These are phyloP conservation scores for Brachionus rubens DNA, from an alignment of 1,140 invertebrate species.

Conservation along the genomic window DNA sequence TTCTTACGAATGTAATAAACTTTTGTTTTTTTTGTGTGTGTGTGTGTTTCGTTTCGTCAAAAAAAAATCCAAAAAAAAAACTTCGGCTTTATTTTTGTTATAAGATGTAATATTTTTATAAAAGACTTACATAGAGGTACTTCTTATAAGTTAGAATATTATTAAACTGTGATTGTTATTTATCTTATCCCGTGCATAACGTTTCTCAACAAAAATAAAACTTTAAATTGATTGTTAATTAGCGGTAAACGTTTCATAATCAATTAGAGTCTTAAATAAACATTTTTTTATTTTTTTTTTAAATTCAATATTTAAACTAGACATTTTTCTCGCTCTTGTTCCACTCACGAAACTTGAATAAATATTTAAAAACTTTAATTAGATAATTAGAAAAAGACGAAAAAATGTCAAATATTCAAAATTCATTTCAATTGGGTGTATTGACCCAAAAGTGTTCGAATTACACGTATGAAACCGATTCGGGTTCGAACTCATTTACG, in stretches of 20 bases:
- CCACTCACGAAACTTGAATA: no score
- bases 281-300: background rate
- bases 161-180: slow-evolving; percentile 31
- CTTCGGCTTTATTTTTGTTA: no score
- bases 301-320: background rate
- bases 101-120: no score
- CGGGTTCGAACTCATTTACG: slow-evolving; percentile 22
- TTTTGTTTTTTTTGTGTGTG: slow-evolving; percentile 31
- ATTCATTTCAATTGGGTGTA: background rate
- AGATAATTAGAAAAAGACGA: background rate
- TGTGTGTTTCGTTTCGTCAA: no score
- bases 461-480: slow-evolving; percentile 6
- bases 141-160: background rate
- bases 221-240: slow-evolving; percentile 25
- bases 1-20: slow-evolving; percentile 17
- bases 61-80: no score
- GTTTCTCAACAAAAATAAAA: slow-evolving; percentile 10
- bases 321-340: background rate
- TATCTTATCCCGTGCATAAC: background rate
- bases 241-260: background rate
- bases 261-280: slow-evolving; percentile 34
- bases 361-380: background rate
- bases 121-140: no score
- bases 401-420: no score
- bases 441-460: slow-evolving; percentile 16